Evolutionary conservation across 2,797 vertebrate species (phyloP).

Genomic region (Champsocephalus esox): DNA sequence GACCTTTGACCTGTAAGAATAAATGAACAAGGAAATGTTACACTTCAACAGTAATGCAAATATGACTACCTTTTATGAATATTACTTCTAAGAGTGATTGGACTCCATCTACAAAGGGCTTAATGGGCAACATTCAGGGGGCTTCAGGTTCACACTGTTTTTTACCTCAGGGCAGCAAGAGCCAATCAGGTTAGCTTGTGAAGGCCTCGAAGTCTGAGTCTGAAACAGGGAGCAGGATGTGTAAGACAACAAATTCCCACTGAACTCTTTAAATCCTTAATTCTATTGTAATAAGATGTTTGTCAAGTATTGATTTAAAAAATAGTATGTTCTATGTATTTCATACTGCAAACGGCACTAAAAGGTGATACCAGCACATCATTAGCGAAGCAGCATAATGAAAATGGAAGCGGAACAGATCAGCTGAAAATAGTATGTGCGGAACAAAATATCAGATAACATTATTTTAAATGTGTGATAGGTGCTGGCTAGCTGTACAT

Average conservation of each 20-base stretch:
- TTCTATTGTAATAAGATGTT: not conserved
- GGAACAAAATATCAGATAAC: not conserved
- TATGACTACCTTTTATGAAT: not conserved
- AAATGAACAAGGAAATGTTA: conserved; percentile 65
- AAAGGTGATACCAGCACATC: not conserved
- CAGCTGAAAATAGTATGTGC: not conserved
- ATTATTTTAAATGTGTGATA: not conserved
- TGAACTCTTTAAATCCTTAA: not conserved
- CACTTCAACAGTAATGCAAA: conserved; percentile 34
- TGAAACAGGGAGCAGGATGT: conserved; percentile 84
- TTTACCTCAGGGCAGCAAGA: conserved; percentile 82
- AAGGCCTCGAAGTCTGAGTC: conserved; percentile 90
- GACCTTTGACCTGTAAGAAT: conserved; percentile 81
- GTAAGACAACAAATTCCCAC: conserved; percentile 53
- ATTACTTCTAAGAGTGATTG: not conserved
- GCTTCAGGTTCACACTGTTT: conserved; percentile 53
- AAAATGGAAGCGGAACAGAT: not conserved
- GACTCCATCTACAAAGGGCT: conserved; percentile 12
- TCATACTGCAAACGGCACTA: not conserved
- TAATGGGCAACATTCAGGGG: conserved; percentile 4
- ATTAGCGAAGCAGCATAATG: not conserved
- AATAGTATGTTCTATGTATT: not conserved
- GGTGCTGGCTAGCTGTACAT: not conserved
- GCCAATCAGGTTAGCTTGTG: conserved; percentile 85
- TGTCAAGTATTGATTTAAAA: not conserved